These are phyloP conservation scores for Phthorimaea operculella DNA, from an alignment of 1,140 invertebrate genomes.

Conservation along the genomic window DNA sequence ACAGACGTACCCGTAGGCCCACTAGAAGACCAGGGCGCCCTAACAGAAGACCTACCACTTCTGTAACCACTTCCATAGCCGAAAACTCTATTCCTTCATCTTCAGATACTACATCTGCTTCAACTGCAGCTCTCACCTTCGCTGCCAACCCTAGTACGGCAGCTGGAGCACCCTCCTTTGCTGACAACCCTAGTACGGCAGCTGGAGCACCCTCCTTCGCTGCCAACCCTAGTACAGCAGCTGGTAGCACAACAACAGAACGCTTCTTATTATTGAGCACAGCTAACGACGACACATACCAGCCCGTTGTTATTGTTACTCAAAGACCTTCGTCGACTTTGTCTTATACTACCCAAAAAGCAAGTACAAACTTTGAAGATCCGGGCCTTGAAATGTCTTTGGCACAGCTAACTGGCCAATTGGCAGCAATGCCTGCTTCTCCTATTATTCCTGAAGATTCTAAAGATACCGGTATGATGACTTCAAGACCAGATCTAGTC, in stretches of 20 bases:
- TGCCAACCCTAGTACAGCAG: conserved; percentile 14
- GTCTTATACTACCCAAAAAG: conserved; percentile 37
- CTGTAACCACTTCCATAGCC: conserved; percentile 12
- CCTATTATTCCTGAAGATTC: conserved; percentile 41
- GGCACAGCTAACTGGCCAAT: conserved; percentile 62
- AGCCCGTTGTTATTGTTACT: conserved; percentile 22
- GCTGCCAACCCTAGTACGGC: conserved; percentile 12
- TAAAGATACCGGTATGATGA: conserved; percentile 30
- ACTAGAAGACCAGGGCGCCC: conserved; percentile 27
- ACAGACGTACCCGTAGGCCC: conserved; percentile 45
- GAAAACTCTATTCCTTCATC: conserved; percentile 15
- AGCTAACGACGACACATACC: conserved; percentile 21
- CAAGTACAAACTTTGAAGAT: conserved; percentile 54
- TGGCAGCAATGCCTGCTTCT: conserved; percentile 56
- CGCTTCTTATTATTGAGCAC: conserved; percentile 10
- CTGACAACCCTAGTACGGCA: conserved; percentile 8
- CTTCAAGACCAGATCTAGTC: conserved; percentile 19
- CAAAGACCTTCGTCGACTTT: conserved; percentile 25
- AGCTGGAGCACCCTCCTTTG: conserved; percentile 12
- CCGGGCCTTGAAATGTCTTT: conserved; percentile 60
- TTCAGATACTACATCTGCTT: conserved; percentile 6
- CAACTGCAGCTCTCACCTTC: conserved; percentile 14
- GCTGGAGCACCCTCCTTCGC: background rate
- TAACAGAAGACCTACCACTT: conserved; percentile 30
- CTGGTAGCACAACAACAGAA: conserved; percentile 11